phyloP scores from a whole-genome alignment of 2,113 vertebrate genomes.

The Eclectus roratus region DNA sequence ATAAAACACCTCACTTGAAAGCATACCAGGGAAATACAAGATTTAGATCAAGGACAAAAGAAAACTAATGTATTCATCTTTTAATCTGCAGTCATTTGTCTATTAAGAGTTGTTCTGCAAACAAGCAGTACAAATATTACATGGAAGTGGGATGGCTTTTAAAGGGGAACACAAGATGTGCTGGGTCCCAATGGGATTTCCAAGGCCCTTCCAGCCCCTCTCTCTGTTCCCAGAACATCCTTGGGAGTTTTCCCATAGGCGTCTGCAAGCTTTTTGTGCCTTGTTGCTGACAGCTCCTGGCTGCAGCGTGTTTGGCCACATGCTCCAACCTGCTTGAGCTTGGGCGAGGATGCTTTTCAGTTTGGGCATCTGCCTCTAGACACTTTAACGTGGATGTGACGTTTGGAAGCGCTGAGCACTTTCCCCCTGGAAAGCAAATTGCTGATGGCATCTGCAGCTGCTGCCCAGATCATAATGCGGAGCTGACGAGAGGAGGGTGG shows the following conservation, averaged over 20 bases:
- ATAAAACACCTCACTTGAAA: not conserved
- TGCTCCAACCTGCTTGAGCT: not conserved
- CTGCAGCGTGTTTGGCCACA: not conserved
- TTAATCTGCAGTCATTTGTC: accelerated
- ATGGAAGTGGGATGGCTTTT: accelerated
- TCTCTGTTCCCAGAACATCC: not conserved
- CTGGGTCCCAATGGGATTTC: accelerated
- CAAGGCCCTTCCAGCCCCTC: not conserved
- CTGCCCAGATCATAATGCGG: not conserved
- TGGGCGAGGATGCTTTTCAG: not conserved
- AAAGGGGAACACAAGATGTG: accelerated
- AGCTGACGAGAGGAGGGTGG: not conserved
- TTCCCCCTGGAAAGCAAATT: not conserved
- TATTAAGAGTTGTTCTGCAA: accelerated
- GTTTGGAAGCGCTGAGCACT: not conserved
- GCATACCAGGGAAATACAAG: not conserved
- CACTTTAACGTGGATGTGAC: not conserved
- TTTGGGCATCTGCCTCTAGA: not conserved
- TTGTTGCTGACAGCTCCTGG: accelerated
- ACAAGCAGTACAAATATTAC: accelerated
- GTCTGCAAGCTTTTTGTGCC: not conserved
- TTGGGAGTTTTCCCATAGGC: not conserved
- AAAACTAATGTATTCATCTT: not conserved
- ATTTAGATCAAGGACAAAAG: not conserved
- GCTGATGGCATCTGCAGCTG: not conserved